Percentiles rank a stretch among this genome's conserved stretches.
phyloP scores from a whole-genome alignment of 2,888 invertebrate species.

The Psococerastis gibbosa region DNA sequence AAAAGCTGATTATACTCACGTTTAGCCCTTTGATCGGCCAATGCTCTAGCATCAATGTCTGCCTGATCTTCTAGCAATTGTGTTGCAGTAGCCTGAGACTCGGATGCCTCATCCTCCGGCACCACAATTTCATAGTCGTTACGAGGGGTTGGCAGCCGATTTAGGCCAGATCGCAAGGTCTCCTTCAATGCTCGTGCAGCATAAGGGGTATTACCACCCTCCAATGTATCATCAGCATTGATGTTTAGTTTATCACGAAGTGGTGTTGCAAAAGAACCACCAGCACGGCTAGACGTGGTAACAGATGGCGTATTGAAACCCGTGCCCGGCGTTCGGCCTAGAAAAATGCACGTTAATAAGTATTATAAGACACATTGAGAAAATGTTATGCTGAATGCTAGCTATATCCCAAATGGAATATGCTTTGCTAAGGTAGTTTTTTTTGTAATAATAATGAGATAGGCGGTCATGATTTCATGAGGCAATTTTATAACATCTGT shows the following conservation, averaged over 20 bases:
- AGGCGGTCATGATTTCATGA: no score
- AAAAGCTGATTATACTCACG: slow-evolving; percentile 12
- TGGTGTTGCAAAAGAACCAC: slow-evolving; percentile 40
- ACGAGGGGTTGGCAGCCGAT: slow-evolving; percentile 68
- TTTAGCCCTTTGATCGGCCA: slow-evolving; percentile 33
- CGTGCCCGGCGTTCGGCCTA: slow-evolving; percentile 22
- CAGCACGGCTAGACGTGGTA: slow-evolving; percentile 25
- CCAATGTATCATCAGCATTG: slow-evolving; percentile 68
- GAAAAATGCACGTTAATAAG: not conserved
- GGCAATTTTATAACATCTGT: no score
- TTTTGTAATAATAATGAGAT: no score
- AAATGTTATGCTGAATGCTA: no score
- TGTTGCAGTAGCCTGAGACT: slow-evolving; percentile 18
- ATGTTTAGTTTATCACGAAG: slow-evolving; percentile 87
- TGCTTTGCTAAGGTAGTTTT: no score
- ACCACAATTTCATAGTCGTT: slow-evolving; percentile 99
- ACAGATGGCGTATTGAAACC: slow-evolving; percentile 32
- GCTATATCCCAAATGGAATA: no score
- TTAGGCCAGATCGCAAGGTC: slow-evolving; percentile 56
- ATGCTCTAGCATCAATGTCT: slow-evolving; percentile 52
- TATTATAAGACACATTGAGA: slow-evolving; percentile 1
- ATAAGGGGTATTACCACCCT: slow-evolving; percentile 17
- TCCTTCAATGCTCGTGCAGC: slow-evolving; percentile 31
- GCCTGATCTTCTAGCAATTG: slow-evolving; percentile 61
- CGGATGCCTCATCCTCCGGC: slow-evolving; percentile 51